Base-by-base conservation (phyloP, 2,113 vertebrate genomes). In the Paramisgurnus dabryanus region DNA sequence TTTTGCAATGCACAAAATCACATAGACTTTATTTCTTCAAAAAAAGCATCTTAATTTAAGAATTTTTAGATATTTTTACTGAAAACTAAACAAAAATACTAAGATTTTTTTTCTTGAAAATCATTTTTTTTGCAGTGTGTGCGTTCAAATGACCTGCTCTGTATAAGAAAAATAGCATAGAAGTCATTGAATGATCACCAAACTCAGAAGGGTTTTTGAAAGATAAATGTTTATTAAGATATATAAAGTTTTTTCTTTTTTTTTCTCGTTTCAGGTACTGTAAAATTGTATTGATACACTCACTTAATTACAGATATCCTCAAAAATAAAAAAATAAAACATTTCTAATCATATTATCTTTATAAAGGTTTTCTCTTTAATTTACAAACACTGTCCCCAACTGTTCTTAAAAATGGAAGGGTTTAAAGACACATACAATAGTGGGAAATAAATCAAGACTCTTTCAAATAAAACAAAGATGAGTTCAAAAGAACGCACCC, bases 211-310 rank as follows among this genome's bases (percentile, higher is more conserved):
- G 3, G 58, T 43, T 60, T 86, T 90, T 86, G 84, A 87, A 91
- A 89, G 88, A 89, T 87, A 89, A 84, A 88, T 89, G 74, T 91
- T 92, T 93, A 90, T 90, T 93, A 89, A 87, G 80, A 89, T 89
- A 92, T 88, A 87, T 89, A 93, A 89, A 82, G 74, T 67, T 79
- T 83, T 71, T 39, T 43, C 1, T 63, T 53, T 55, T 64, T 76
- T 15, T 6, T 9, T 12, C 2, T 45, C 47, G 61, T 77, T 88
- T 90, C 87, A 89, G 87, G 88, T 77, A 39, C 75, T 88, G 87
- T 87, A 89, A 92, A 91, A 89, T 87, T 82, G 80, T 89, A 55
- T 41, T 6, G 57, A 87, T 87, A 90, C 85, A 85, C 76, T 40
- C 86, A 68, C 49, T 83, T 82, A 41, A 73, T 84, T 86, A 74